phyloP scores from a whole-genome alignment of 92 coral and sea anemone genomes.

The Zoanthus gigantus region DNA sequence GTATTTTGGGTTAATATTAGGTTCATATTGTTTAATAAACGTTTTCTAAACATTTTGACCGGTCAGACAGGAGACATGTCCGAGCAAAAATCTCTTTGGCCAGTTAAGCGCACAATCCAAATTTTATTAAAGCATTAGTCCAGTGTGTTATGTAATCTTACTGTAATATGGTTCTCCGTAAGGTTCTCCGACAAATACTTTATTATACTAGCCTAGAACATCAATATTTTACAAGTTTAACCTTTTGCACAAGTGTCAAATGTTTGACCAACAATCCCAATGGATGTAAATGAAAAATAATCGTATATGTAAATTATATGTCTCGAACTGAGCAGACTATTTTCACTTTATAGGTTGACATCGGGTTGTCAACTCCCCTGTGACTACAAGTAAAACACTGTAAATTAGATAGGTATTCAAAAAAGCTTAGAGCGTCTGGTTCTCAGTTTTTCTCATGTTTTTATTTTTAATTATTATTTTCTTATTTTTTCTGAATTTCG shows the following conservation, averaged over 20 bases:
- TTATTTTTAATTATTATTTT: neutral
- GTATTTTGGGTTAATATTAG: neutral
- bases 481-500: neutral
- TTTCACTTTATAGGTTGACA: conserved; percentile 4
- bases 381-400: neutral
- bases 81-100: neutral
- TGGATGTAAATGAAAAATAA: neutral
- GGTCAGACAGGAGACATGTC: neutral
- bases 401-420: neutral
- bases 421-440: neutral
- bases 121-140: no score
- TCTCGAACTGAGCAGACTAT: conserved; percentile 7
- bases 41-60: neutral
- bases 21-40: neutral
- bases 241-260: conserved; percentile 9
- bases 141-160: no score
- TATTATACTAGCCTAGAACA: neutral
- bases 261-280: conserved; percentile 20
- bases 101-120: no score
- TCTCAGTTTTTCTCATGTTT: neutral
- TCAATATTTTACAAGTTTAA: neutral
- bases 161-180: no score
- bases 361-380: neutral
- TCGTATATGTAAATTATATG: neutral
- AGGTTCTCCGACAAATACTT: no score